phyloP scores from a whole-genome alignment of 2,888 invertebrate species.

The Lagria hirta region DNA sequence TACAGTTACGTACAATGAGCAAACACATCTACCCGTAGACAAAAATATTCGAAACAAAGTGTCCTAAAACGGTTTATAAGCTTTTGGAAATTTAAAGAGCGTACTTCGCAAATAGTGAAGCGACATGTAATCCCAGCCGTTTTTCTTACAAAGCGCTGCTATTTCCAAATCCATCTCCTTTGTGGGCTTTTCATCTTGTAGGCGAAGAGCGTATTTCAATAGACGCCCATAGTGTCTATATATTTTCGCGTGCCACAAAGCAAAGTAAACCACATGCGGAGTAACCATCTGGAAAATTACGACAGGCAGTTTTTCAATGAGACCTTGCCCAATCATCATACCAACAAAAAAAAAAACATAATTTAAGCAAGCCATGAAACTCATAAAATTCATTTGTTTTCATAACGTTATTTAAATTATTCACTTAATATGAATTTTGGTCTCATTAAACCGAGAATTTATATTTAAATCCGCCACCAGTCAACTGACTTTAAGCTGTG shows the following conservation, averaged over 20 bases:
- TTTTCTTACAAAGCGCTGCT: constrained; percentile 62
- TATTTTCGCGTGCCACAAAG: constrained; percentile 79
- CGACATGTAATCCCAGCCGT: constrained; percentile 74
- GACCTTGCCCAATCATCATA: constrained; percentile 2
- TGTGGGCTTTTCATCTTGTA: constrained; percentile 78
- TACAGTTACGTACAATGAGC: no score
- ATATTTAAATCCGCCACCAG: no score
- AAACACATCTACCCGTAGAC: constrained; percentile 21
- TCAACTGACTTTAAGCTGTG: no score
- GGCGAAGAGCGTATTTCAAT: constrained; percentile 71
- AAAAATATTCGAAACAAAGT: neutral
- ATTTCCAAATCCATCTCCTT: constrained; percentile 72
- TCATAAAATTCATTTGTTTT: no score
- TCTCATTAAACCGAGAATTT: no score
- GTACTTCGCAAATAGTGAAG: constrained; percentile 59
- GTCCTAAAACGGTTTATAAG: constrained; percentile 70
- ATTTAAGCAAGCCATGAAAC: no score
- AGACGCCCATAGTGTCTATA: constrained; percentile 81
- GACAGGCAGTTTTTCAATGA: constrained; percentile 22
- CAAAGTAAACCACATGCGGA: constrained; percentile 66
- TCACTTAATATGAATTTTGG: no score
- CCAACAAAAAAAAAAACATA: constrained; percentile 6
- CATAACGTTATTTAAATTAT: no score
- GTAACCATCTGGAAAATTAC: constrained; percentile 31
- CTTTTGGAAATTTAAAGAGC: constrained; percentile 68